Base-by-base conservation (phyloP, 1,140 invertebrate species). In the Drosophila azteca region DNA sequence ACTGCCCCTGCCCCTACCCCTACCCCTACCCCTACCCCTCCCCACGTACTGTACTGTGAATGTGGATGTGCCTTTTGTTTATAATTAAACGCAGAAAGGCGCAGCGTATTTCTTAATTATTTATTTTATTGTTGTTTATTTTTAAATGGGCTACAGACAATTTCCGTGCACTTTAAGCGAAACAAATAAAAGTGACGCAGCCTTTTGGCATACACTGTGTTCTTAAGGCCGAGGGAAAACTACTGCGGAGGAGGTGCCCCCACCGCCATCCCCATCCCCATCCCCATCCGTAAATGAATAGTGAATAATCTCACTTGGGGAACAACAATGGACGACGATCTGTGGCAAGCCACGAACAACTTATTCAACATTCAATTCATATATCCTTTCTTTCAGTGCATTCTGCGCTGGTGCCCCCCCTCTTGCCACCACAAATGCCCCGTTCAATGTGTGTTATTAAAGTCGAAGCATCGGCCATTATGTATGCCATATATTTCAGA, bases 61-160 rank as follows among this genome's bases (percentile, higher is more conserved):
- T 70, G 53, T 31, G 50, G 49, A 49, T 70, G 53, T n/a, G 13
- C 70, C 54, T 50, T 81, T 70, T 83, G 83, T 89, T 89, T 88
- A 84, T 88, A 88, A 88, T 89, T 88, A 89, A 88, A 82, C 70
- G 77, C 70, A 79, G 70, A 79, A 73, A 79, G 35, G 35, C 35
- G 35, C 35, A 39, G 74, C 78, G 82, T 83, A 84, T 88, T 88
- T 85, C 78, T 87, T 88, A 88, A 88, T 88, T 88, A 88, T 88
- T 88, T 88, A 88, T 88, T 88, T 88, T 89, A 88, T 88, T 89
- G 82, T 88, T 88, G 83, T 89, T 88, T 88, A 88, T 88, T 88
- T 88, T 88, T 89, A 88, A 88, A 88, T 88, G 83, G 79, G 83
- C 84, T 88, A 89, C 84, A 88, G 83, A 88, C 84, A 88, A 88